Evolutionary conservation across 2,113 vertebrate species (phyloP), one percentile per base, ranked within the genome.

Genomic region (Hipposideros armiger): DNA sequence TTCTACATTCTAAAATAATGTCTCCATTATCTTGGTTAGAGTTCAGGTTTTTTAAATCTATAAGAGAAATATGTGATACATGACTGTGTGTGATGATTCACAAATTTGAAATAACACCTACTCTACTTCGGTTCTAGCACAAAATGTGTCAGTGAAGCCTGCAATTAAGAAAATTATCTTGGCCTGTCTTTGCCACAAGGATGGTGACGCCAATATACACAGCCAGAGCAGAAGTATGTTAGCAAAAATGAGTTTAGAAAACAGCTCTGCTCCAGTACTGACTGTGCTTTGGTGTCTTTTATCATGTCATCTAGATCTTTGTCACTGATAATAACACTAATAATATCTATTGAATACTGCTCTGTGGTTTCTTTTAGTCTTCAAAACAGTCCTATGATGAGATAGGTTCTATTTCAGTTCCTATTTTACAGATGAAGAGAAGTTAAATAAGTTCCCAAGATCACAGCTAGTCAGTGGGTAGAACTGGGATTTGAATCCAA

Each of bases 91-190:
- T 54, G 97, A 97, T 98, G 93, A 98, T 76, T 97, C 97, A 98
- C 70, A 96, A 66, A 95, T 95, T 94, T 96, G 90, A 97, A 98
- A 97, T 94, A 96, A 97, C 91, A 94, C 95, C 96, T 96, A 88
- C 92, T 96, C 80, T 87, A 91, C 92, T 95, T 98, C 3, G 45
- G 80, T 96, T 96, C 92, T 93, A 73, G 95, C 87, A 97, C 72
- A 77, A 95, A 97, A 96, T 93, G 91, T 97, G 96, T 97, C 95
- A 86, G 92, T 72, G 96, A 95, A 96, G 97, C 84, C 95, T 98
- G 80, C 83, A 97, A 97, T 98, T 95, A 97, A 82, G 85, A 95
- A 96, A 97, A 97, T 91, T 97, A 92, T 85, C 95, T 96, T 92
- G 56, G 85, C 69, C 73, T 88, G 70, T 95, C 92, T 95, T 95